A percentile compares a stretch with the other conserved stretches of the same genome.
Conservation (phyloP, 2,113 vertebrate genomes). For the Monarcha castaneiventris region DNA sequence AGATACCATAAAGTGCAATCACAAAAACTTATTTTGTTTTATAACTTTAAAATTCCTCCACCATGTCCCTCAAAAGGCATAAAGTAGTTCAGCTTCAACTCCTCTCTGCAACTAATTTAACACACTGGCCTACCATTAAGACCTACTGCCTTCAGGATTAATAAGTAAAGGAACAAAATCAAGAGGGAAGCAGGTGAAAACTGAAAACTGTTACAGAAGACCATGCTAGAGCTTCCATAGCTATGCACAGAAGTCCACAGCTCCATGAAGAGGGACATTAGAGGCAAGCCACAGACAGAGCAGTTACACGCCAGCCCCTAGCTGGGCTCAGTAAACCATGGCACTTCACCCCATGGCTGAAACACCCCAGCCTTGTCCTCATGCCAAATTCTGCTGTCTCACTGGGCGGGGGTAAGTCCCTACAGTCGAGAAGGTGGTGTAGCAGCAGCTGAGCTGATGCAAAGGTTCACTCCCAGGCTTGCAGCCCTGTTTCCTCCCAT, state of each 20-base stretch:
- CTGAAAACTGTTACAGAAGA: not conserved
- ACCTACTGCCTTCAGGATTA: not conserved
- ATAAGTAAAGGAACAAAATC: not conserved
- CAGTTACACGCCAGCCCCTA: not conserved
- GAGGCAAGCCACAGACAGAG: not conserved
- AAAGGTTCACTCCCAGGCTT: not conserved
- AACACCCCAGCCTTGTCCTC: not conserved
- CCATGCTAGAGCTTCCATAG: not conserved
- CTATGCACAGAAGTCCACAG: not conserved
- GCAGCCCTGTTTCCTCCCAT: not conserved
- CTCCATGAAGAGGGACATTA: not conserved
- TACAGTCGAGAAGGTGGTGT: not conserved
- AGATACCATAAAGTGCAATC: not conserved
- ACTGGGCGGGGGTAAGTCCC: not conserved
- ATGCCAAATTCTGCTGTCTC: not conserved
- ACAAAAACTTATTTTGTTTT: not conserved
- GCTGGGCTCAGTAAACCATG: not conserved
- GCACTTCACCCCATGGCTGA: not conserved
- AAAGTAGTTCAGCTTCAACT: not conserved
- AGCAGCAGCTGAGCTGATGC: not conserved
- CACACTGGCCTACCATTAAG: not conserved
- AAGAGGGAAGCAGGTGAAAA: not conserved
- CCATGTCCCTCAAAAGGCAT: not conserved
- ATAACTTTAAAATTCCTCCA: not conserved
- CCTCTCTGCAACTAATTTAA: not conserved